Conservation (phyloP, 37 sponge, comb jelly and placozoan species). For the Hexactinellida sp. region DNA sequence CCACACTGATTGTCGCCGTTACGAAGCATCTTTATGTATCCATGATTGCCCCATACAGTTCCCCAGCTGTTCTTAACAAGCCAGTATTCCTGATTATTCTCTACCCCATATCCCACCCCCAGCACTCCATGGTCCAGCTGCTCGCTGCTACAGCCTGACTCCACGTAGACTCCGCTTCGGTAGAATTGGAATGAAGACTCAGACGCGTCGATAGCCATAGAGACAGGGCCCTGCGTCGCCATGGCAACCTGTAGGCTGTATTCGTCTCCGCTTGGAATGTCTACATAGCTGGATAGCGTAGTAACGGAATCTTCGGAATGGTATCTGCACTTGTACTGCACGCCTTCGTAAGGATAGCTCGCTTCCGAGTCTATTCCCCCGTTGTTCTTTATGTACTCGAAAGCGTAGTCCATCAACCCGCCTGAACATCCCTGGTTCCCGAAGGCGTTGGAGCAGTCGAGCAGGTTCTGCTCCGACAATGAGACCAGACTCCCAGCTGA, state of each 20-base stretch:
- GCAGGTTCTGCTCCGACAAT: constrained; percentile 75
- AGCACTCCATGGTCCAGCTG: constrained; percentile 85
- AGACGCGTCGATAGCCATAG: constrained; percentile 70
- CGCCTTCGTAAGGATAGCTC: constrained; percentile 60
- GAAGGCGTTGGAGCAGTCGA: constrained; percentile 72
- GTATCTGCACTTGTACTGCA: constrained; percentile 18
- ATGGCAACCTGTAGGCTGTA: constrained; percentile 26
- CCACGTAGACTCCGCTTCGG: constrained; percentile 60
- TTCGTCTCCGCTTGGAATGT: constrained; percentile 25
- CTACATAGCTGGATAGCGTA: constrained; percentile 22
- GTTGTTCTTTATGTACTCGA: constrained; percentile 55
- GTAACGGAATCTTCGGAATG: constrained; percentile 1
- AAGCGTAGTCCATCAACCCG: constrained; percentile 67
- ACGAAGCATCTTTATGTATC: constrained; percentile 40
- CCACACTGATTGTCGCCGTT: constrained; percentile 43
- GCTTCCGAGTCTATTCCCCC: constrained; percentile 60
- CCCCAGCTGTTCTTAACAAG: constrained; percentile 43
- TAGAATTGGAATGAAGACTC: constrained; percentile 71
- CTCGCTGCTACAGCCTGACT: constrained; percentile 47
- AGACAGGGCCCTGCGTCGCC: not conserved
- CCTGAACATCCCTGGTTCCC: constrained; percentile 81
- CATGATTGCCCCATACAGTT: constrained; percentile 37
- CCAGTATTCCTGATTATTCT: constrained; percentile 21
- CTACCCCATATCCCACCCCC: constrained; percentile 55
- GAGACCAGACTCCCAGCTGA: constrained; percentile 42